A percentile compares a stretch with the other conserved stretches of the same genome.
Conservation (phyloP, 2,113 vertebrate genomes). For the Desmodus rotundus region DNA sequence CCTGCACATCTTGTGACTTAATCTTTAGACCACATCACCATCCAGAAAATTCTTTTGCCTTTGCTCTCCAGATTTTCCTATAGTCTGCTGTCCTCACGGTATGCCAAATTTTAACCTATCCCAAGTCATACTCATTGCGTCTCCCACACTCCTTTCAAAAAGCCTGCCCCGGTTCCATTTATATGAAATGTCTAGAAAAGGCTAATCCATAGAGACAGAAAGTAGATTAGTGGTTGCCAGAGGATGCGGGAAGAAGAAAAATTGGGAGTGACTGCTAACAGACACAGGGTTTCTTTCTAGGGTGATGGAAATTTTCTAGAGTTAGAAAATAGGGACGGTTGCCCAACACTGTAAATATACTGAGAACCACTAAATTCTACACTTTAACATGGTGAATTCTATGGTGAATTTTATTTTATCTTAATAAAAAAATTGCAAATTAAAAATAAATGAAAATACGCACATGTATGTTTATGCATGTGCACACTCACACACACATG, state of each 20-base stretch:
- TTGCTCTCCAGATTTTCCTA: neutral
- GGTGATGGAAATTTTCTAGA: constrained; percentile 19
- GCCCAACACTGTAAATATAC: neutral
- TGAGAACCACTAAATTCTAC: neutral
- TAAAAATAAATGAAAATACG: neutral
- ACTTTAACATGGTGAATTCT: neutral
- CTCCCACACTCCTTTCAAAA: neutral
- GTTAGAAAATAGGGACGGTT: neutral
- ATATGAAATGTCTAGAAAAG: neutral
- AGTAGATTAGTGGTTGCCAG: constrained; percentile 16
- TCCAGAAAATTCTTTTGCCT: neutral
- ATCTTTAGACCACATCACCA: neutral
- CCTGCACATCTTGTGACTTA: neutral
- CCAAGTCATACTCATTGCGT: neutral
- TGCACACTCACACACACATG: neutral
- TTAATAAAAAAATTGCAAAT: neutral
- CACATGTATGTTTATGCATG: neutral
- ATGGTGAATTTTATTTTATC: neutral
- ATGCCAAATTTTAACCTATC: neutral
- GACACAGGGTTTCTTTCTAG: neutral
- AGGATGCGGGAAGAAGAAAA: neutral
- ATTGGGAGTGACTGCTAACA: constrained; percentile 1
- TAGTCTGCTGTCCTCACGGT: neutral
- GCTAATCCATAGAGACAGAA: constrained; percentile 17
- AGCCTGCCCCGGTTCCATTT: neutral